Conservation (phyloP, 2,113 vertebrate species). For the Desmodus rotundus region DNA sequence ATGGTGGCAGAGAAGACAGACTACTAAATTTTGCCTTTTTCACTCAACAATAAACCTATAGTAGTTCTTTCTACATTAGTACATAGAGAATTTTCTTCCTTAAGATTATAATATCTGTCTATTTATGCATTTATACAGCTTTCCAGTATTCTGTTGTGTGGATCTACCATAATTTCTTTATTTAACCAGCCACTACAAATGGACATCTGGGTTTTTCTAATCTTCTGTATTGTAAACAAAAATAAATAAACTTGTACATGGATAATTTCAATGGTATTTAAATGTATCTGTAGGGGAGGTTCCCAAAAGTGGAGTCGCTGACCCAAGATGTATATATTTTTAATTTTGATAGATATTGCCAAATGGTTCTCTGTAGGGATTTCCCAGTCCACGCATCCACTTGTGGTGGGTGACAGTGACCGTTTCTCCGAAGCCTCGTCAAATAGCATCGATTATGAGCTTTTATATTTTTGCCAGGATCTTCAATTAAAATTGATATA, state of each 20-base stretch:
- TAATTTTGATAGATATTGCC: not conserved
- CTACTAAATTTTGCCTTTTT: not conserved
- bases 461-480: not conserved
- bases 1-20: not conserved
- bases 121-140: not conserved
- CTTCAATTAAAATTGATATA: not conserved
- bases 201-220: not conserved
- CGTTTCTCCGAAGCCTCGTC: not conserved
- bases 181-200: not conserved
- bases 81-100: not conserved
- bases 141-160: not conserved
- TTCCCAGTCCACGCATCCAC: not conserved
- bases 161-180: not conserved
- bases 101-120: not conserved
- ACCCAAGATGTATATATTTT: not conserved
- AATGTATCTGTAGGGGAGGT: not conserved
- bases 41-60: not conserved
- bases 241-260: not conserved
- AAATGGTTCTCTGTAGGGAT: not conserved
- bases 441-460: not conserved
- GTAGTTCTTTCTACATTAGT: not conserved
- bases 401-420: not conserved
- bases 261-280: not conserved
- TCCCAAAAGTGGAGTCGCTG: not conserved
- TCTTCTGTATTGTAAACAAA: not conserved